Evolutionary conservation across 2,797 vertebrate genomes (phyloP).

Genomic region (Rhabdomys pumilio): DNA sequence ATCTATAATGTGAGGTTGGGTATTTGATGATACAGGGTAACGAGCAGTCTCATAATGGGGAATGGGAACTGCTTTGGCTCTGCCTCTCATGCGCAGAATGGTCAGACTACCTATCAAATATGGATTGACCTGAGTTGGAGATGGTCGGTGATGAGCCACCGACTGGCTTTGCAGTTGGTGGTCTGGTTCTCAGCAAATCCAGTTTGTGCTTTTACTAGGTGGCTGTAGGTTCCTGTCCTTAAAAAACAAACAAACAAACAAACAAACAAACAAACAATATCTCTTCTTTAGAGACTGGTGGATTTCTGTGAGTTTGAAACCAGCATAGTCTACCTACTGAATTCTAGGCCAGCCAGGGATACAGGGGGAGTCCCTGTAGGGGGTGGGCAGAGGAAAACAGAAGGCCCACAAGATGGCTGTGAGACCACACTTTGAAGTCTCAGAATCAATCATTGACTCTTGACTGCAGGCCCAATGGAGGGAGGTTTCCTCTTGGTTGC

Average conservation of each 20-base stretch:
- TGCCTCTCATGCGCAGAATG: neutral
- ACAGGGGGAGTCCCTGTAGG: neutral
- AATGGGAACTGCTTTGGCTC: fast-evolving
- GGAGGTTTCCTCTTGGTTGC: fast-evolving
- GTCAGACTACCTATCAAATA: no score
- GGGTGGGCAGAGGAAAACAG: no score
- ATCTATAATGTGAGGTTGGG: neutral
- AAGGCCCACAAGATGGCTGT: neutral
- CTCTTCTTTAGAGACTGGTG: neutral
- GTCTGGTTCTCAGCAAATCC: neutral
- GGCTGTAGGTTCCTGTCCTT: neutral
- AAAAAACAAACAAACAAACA: neutral
- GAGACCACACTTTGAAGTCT: neutral
- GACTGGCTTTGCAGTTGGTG: fast-evolving
- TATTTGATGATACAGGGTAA: neutral
- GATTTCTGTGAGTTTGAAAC: neutral
- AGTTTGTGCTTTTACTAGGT: neutral
- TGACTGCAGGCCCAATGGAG: no score
- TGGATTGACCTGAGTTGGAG: no score
- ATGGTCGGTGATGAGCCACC: fast-evolving
- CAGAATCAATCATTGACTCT: neutral
- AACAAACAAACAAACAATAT: neutral
- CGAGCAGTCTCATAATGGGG: neutral
- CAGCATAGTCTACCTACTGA: no score
- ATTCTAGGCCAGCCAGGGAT: neutral